phyloP scores from a whole-genome alignment of 2,797 vertebrate genomes.

The Pipistrellus pygmaeus region DNA sequence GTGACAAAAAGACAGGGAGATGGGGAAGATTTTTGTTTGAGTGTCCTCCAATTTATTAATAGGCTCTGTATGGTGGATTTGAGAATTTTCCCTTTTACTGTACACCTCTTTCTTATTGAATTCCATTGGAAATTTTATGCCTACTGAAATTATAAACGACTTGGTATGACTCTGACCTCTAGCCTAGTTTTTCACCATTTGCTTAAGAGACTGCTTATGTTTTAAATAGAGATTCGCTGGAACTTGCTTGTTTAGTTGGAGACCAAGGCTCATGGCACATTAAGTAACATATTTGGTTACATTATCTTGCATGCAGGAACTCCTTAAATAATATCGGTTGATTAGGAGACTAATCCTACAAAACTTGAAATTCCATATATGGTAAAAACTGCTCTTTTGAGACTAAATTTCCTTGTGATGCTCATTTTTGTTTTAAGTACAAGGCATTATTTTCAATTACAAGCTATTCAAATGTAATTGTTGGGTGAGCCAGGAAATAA shows the following conservation, averaged over 20 bases:
- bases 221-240: constrained; percentile 3
- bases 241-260: not conserved
- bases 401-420: constrained; percentile 32
- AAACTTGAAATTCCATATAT: not conserved
- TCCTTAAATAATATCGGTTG: not conserved
- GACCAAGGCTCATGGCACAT: not conserved
- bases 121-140: not conserved
- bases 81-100: not conserved
- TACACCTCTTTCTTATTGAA: not conserved
- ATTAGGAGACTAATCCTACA: not conserved
- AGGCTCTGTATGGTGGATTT: not conserved
- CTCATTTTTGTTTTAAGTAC: not conserved
- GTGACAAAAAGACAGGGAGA: not conserved
- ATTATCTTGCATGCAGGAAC: not conserved
- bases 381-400: not conserved
- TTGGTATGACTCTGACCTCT: not conserved
- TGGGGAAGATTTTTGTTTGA: not conserved
- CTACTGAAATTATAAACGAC: not conserved
- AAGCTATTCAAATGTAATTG: constrained; percentile 48
- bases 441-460: constrained; percentile 44
- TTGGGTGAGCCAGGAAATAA: constrained; percentile 18
- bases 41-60: not conserved
- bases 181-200: constrained; percentile 10
- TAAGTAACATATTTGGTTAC: not conserved
- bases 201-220: not conserved